These are phyloP conservation scores for Scaptomyza hsui DNA, from an alignment of 1,140 invertebrate genomes.

Conservation along the genomic window DNA sequence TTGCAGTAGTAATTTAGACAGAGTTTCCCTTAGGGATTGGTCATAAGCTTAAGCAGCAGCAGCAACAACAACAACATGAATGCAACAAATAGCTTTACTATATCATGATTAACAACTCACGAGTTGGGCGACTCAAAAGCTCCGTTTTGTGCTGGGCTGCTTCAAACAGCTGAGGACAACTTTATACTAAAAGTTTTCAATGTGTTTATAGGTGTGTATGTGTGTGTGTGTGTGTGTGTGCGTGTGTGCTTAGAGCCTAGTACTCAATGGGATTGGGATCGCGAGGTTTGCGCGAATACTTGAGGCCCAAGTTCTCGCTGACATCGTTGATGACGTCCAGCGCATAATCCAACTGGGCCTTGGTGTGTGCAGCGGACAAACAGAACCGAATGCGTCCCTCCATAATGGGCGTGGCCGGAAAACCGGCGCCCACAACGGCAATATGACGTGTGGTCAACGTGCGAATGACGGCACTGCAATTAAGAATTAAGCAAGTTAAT, in stretches of 20 bases:
- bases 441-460: slow-evolving; percentile 92
- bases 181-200: slow-evolving; percentile 15
- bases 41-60: slow-evolving; percentile 5
- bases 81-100: slow-evolving; percentile 6
- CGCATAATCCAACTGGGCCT: slow-evolving; percentile 96
- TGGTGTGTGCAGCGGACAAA: slow-evolving; percentile 97
- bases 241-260: slow-evolving; percentile 43
- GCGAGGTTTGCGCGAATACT: slow-evolving; percentile 88
- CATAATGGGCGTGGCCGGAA: slow-evolving; percentile 98
- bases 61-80: slow-evolving; percentile 13
- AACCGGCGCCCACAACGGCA: slow-evolving; percentile 97
- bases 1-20: not conserved
- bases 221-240: slow-evolving; percentile 6
- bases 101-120: slow-evolving; percentile 4
- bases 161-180: slow-evolving; percentile 7
- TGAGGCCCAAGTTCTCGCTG: slow-evolving; percentile 88
- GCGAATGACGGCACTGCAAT: slow-evolving; percentile 91
- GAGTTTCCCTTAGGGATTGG: slow-evolving; percentile 42
- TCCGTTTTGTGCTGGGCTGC: slow-evolving; percentile 1
- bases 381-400: slow-evolving; percentile 97
- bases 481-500: slow-evolving; percentile 6
- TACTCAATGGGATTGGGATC: slow-evolving; percentile 87
- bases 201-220: slow-evolving; percentile 3
- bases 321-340: slow-evolving; percentile 89
- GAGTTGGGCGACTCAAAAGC: slow-evolving; percentile 4